Base-by-base conservation (phyloP, 2,113 vertebrate species). In the Galemys pyrenaicus region DNA sequence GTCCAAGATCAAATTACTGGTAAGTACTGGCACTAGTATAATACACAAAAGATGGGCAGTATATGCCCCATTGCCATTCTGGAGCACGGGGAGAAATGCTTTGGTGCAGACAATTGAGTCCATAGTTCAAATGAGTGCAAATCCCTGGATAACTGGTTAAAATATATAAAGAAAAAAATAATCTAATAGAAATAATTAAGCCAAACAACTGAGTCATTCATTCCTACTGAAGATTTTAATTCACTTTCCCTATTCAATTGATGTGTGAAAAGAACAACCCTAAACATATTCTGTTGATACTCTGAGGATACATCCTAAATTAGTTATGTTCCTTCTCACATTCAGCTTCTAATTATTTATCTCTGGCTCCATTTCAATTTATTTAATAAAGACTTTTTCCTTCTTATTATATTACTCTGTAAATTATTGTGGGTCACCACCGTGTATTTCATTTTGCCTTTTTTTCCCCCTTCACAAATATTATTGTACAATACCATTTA, bases 341-440 rank as follows among this genome's bases (percentile, higher is more conserved):
- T 89, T 95, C 89, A 2, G 49, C 65, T 95, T 95, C 67, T 86
- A 87, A 96, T 95, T 96, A 87, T 92, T 96, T 79, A 82, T 85
- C 85, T 92, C 35, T 92, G 78, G 64, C 39, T 92, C 44, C 32
- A 81, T 94, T 88, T 93, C 65, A 96, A 83, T 92, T 92, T 92
- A 91, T 73, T 95, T 92, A 82, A 65, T 89, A 79, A 77, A 94
- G 16, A 20, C 49, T 20, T 94, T 70, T 89, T 87, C 85, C 4
- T 56, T 87, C 44, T 92, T 87, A 67, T 83, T 79, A 44, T 67
- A 67, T 90, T 89, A 92, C 35, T 90, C 84, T 91, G 5, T 85
- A 84, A 92, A 93, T 94, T 70, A 96, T 39, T 94, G 58, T 86
- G 44, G 73, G 37, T 67, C 79, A 94, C 58, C 30, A 88, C 49